Base-by-base conservation (phyloP, 2,888 invertebrate species). In the Phorcus lineatus region DNA sequence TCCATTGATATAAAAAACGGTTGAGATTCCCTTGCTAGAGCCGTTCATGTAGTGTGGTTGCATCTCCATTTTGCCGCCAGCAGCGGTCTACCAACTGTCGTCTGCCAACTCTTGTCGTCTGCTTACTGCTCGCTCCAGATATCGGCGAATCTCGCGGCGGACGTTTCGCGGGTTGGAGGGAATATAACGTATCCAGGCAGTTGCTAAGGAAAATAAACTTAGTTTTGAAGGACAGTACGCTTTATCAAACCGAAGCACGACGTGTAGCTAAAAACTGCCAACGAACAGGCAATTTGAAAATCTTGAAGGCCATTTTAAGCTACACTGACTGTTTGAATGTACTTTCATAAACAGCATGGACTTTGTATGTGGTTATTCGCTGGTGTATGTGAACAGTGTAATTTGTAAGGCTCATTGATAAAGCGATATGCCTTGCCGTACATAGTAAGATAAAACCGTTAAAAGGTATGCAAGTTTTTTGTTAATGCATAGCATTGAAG, bases 1-100 rank as follows among this genome's bases (percentile, higher is more conserved):
- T 17, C 74, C 74, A 24, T 74, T 74, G 17, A 74, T 74, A 52
- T 74, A 74, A 24, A 74, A 53, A 24, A 74, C 52, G 22, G 74
- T 40, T 16, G 40, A 24, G 17, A 74, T 74, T 52, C 74, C 74
- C 22, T 40, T 52, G 3, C n/a, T 16, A 24, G 47, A 74, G 7
- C 74, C 74, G 16, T 52, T 74, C 74, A 74, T 74, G 24, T 74
- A 74, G 28, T 62, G 62, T 3, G 62, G 62, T 62, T 62, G 28
- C 62, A 62, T 62, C 62, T 62, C 62, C 62, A 62, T 62, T 16
- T 28, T 62, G 62, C 62, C 16, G 62, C 28, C 24, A 62, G 24
- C 62, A 28, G 62, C 28, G 28, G 28, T 24, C 62, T 13, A 24
- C n/a, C 62, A 62, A 24, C 62, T 62, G 62, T 62, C 62, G 62